Base-by-base conservation (phyloP, 2,113 vertebrate genomes). In the Ciconia boyciana region DNA sequence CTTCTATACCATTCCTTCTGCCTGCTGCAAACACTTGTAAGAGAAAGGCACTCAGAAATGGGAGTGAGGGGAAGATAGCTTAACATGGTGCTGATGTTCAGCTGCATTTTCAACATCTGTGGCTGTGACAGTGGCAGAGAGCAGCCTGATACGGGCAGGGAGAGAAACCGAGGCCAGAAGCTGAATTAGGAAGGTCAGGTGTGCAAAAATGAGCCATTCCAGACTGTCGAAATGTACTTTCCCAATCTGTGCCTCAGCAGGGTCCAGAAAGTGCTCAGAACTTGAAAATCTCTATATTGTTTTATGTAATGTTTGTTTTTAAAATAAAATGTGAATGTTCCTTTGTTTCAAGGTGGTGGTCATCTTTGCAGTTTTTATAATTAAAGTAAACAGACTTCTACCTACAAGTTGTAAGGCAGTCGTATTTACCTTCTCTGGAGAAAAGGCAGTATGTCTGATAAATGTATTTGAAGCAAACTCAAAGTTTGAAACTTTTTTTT, bases 251-350 rank as follows among this genome's bases (percentile, higher is more conserved):
- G 57, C 79, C 54, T 80, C 79, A 32, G 21, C 39, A 83, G 58
- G 16, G 69, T 58, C 71, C 79, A 75, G 46, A 44, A 83, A 48
- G 32, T n/a, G 26, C 77, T 91, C 65, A 28, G 61, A 83, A 66
- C 54, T 80, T 91, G 62, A 58, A 84, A 68, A 44, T 28, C 4
- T 80, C 22, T 61, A n/a, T 48, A 24, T 55, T n/a, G 3, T 78
- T 94, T 46, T 60, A 39, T 48, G 43, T 89, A 12, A 68, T 15
- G 3, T 87, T 65, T 76, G 46, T 55, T 79, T 90, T 91, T 60
- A 20, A 61, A 97, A 95, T 97, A 90, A 97, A 97, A 78, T 39
- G 25, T 66, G n/a, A 24, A 11, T 22, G 16, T 79, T 84, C 46
- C 82, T 83, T 61, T 58, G 43, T 86, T 82, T 89, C 61, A 31